These are phyloP conservation scores for Chiloscyllium plagiosum DNA, from an alignment of 2,113 vertebrate species.

Conservation along the genomic window DNA sequence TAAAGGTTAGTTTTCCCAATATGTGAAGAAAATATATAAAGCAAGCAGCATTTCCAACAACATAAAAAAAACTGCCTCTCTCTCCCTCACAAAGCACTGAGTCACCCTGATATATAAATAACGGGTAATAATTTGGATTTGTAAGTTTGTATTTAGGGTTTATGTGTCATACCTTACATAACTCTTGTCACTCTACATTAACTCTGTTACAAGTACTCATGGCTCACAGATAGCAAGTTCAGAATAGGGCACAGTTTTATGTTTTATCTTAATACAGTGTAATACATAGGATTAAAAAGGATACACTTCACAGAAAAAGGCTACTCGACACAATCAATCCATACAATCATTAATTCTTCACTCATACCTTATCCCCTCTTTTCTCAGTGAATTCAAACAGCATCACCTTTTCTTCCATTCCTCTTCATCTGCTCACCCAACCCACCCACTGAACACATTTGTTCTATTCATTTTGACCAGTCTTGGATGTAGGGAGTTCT, in stretches of 20 bases:
- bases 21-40: neutral
- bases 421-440: neutral
- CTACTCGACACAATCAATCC: neutral
- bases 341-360: neutral
- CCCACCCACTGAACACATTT: neutral
- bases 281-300: neutral
- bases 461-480: neutral
- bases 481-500: neutral
- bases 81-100: neutral
- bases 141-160: neutral
- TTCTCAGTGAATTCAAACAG: neutral
- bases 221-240: neutral
- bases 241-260: neutral
- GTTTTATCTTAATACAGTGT: neutral
- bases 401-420: neutral
- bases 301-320: neutral
- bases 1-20: neutral
- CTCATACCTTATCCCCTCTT: neutral
- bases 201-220: neutral
- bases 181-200: neutral
- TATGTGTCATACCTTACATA: neutral
- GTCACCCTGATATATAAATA: neutral
- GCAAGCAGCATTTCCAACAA: neutral
- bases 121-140: neutral
- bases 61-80: neutral